Conservation (phyloP, 2,113 vertebrate genomes). For the Solenodon paradoxus region DNA sequence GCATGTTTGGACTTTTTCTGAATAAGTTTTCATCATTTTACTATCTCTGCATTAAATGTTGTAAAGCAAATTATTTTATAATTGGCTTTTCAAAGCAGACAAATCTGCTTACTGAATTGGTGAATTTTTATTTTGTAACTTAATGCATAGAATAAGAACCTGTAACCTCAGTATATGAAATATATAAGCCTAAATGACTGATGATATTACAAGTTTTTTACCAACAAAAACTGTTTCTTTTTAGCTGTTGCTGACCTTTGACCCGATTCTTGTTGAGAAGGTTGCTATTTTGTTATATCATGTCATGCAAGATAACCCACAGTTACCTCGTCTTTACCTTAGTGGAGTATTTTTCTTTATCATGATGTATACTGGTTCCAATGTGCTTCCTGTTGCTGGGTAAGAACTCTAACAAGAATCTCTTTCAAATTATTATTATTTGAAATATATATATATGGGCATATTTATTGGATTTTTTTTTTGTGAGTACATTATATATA, state of each 20-base stretch:
- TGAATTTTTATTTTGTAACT: slow-evolving; percentile 1
- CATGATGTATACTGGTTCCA: slow-evolving; percentile 99
- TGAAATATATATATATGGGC: background rate
- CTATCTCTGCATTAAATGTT: background rate
- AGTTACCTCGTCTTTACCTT: slow-evolving; percentile 96
- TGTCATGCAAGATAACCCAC: slow-evolving; percentile 98
- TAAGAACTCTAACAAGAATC: slow-evolving; percentile 76
- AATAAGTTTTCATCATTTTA: background rate
- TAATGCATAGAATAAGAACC: background rate
- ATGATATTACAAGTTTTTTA: background rate
- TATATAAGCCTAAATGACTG: background rate
- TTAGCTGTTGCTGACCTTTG: slow-evolving; percentile 98
- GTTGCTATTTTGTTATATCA: slow-evolving; percentile 92
- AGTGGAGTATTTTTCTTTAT: slow-evolving; percentile 99
- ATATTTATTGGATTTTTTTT: background rate
- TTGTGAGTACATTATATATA: background rate
- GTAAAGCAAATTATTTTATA: background rate
- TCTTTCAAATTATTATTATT: background rate
- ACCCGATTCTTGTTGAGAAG: slow-evolving; percentile 98
- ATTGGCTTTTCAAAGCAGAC: slow-evolving; percentile 23
- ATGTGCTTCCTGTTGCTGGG: slow-evolving; percentile 97
- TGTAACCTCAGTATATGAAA: background rate
- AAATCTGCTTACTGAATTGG: background rate
- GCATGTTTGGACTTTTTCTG: background rate
- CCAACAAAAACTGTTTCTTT: slow-evolving; percentile 56